Evolutionary conservation across 2,113 vertebrate genomes (phyloP).

Genomic region (Azemiops feae): DNA sequence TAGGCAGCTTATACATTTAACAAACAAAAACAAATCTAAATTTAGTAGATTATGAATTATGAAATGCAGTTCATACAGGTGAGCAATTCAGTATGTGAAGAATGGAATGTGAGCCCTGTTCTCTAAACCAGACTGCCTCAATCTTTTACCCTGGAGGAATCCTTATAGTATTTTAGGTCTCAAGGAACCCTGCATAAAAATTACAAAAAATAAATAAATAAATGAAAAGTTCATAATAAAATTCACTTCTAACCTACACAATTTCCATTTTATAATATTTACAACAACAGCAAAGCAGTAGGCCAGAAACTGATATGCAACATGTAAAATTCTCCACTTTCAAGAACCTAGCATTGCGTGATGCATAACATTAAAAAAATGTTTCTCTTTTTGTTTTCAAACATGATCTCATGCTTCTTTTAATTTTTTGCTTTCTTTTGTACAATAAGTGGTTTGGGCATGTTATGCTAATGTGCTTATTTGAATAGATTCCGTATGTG

Average conservation of each 20-base stretch:
- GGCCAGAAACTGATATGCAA: not conserved
- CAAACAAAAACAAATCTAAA: not conserved
- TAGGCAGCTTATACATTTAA: not conserved
- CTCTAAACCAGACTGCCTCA: not conserved
- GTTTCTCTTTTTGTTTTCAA: not conserved
- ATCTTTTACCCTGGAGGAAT: not conserved
- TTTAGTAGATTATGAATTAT: not conserved
- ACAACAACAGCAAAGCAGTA: not conserved
- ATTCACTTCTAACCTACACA: not conserved
- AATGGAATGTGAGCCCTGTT: not conserved
- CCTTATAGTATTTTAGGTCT: not conserved
- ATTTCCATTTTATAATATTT: not conserved
- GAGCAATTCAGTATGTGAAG: not conserved
- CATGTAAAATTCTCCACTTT: not conserved
- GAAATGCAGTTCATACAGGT: not conserved
- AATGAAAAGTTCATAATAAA: not conserved
- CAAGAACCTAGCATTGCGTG: not conserved
- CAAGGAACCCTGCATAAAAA: not conserved
- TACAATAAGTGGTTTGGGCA: conserved; percentile 36
- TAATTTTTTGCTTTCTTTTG: conserved; percentile 46
- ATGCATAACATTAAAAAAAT: not conserved
- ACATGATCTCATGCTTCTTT: conserved; percentile 23
- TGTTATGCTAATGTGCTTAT: conserved; percentile 47
- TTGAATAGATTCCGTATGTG: conserved; percentile 29
- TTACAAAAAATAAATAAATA: not conserved